Conservation (phyloP, 92 coral and sea anemone species). For the Epizoanthus illoricatus region DNA sequence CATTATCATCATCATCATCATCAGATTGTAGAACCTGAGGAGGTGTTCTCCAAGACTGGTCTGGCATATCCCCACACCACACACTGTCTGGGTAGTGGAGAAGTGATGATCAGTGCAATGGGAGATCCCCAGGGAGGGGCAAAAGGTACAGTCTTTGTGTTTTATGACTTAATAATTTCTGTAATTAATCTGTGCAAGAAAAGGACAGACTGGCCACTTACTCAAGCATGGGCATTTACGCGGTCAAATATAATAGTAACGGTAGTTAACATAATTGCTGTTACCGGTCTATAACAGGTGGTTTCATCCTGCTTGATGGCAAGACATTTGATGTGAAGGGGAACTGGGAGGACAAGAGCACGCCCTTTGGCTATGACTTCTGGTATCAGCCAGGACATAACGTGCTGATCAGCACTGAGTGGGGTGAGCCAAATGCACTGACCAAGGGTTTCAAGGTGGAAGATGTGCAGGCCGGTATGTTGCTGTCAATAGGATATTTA, state of each 20-base stretch:
- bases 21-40: constrained; percentile 95
- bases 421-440: constrained; percentile 90
- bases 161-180: too few species aligned
- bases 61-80: constrained; percentile 79
- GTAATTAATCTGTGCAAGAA: not conserved
- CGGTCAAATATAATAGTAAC: too few species aligned
- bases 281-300: constrained; percentile 55
- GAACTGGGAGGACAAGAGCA: constrained; percentile 78
- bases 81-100: constrained; percentile 92
- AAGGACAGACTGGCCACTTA: not conserved
- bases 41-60: constrained; percentile 85
- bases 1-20: too few species aligned
- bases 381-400: constrained; percentile 99
- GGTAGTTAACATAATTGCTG: not conserved
- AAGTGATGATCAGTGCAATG: constrained; percentile 88
- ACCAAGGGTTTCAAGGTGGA: constrained; percentile 76
- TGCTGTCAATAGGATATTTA: not conserved
- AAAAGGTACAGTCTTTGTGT: constrained; percentile 61
- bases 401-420: constrained; percentile 92
- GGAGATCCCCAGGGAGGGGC: constrained; percentile 83
- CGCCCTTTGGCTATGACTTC: constrained; percentile 89
- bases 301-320: constrained; percentile 92
- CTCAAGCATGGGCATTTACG: too few species aligned
- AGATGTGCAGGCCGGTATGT: constrained; percentile 75
- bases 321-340: constrained; percentile 91